These are phyloP conservation scores for Coelopa pilipes DNA, from an alignment of 2,888 invertebrate genomes.

Conservation along the genomic window DNA sequence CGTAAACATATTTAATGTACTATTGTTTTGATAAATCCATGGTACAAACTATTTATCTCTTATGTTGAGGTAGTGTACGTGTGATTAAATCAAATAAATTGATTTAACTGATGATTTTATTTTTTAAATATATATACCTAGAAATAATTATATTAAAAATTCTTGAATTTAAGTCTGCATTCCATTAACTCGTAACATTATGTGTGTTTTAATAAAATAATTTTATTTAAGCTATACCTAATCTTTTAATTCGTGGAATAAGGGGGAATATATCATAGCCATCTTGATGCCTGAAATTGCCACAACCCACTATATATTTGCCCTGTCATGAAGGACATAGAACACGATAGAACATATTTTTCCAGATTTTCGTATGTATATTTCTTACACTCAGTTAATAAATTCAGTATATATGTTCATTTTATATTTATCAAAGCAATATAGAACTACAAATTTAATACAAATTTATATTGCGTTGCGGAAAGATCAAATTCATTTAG, in stretches of 20 bases:
- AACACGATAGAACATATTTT: background rate
- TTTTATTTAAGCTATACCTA: background rate
- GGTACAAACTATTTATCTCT: slow-evolving; percentile 9
- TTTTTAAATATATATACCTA: slow-evolving; percentile 18
- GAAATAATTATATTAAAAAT: background rate
- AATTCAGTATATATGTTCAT: background rate
- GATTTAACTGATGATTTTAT: background rate
- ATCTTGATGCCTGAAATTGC: too few species aligned
- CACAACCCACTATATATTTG: background rate
- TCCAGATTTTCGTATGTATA: background rate
- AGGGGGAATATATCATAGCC: too few species aligned
- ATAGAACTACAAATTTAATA: slow-evolving; percentile 14
- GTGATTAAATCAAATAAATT: slow-evolving; percentile 8
- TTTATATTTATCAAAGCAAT: slow-evolving; percentile 4
- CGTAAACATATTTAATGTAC: background rate
- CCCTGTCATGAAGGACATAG: background rate
- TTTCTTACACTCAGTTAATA: slow-evolving; percentile 14
- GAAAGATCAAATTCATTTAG: background rate
- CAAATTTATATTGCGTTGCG: slow-evolving; percentile 17
- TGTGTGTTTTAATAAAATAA: slow-evolving; percentile 14
- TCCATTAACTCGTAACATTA: slow-evolving; percentile 17
- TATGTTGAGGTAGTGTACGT: background rate
- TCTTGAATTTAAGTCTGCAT: slow-evolving; percentile 15
- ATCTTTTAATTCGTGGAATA: too few species aligned
- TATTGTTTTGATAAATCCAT: slow-evolving; percentile 11